A percentile compares a stretch with the other conserved stretches of the same genome.
Conservation (phyloP, 2,113 vertebrate species). For the Tyto alba region DNA sequence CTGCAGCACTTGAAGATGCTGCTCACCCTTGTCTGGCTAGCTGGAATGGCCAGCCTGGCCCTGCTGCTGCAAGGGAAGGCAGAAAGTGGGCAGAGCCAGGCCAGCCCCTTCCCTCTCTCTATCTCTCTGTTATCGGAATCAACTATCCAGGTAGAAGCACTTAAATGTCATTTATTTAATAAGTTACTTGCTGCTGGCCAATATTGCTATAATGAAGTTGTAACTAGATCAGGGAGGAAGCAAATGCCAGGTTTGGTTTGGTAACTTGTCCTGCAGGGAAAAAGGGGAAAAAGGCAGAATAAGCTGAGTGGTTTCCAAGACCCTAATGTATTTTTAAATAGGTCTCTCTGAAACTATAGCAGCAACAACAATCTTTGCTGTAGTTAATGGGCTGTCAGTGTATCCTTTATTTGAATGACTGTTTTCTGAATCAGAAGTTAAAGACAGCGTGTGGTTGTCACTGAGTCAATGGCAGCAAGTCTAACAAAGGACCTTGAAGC, state of each 20-base stretch:
- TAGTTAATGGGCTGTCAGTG: conserved; percentile 71
- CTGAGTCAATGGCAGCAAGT: background rate
- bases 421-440: conserved; percentile 40
- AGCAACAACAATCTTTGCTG: conserved; percentile 58
- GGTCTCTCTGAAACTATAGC: conserved; percentile 48
- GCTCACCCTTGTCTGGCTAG: background rate
- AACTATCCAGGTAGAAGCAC: conserved; percentile 37
- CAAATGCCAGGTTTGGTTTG: conserved; percentile 56
- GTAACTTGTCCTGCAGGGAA: conserved; percentile 51
- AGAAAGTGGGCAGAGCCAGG: background rate
- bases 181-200: conserved; percentile 62
- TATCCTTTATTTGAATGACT: conserved; percentile 50
- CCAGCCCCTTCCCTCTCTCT: background rate
- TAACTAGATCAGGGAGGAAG: conserved; percentile 66
- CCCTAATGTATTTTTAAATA: conserved; percentile 71
- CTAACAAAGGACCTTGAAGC: conserved; percentile 37
- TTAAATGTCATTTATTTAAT: conserved; percentile 73
- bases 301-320: conserved; percentile 42
- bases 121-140: background rate
- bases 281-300: conserved; percentile 25
- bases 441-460: conserved; percentile 28
- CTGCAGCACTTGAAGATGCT: background rate
- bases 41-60: background rate
- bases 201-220: conserved; percentile 70
- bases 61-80: background rate